Evolutionary conservation across 2,113 vertebrate genomes (phyloP), one percentile per base, ranked within the genome.

Genomic region (Columba janthina): DNA sequence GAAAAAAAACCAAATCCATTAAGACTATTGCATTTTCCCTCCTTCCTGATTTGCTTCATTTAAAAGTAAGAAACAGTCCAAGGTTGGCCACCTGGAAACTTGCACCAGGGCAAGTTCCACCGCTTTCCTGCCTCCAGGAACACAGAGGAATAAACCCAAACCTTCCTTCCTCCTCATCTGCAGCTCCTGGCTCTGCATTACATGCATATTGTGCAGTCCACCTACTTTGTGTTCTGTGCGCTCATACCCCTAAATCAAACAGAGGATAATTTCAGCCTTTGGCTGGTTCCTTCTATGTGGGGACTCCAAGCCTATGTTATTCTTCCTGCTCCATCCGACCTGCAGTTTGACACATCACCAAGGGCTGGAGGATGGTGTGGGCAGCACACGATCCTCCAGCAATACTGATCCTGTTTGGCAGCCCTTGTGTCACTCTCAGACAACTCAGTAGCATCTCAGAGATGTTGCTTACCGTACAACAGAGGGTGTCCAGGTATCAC

Each of bases 401-500:
- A 64, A 12, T 0, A 0, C 2, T 22, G 34, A 38, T 58, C 31
- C 28, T 69, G 18, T 28, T 46, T 69, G 31, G 56, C 65, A 81
- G 31, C 44, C 28, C 19, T 54, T 12, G 9, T n/a, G 11, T 24
- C 84, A 54, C 26, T 24, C 60, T 19, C 50, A 69, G n/a, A 28
- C 15, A 46, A 16, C 15, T 0, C 2, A 32, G 53, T 2, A 56
- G 38, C 2, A 0, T 20, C 61, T 31, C 34, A 32, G 28, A 12
- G 38, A 44, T 28, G 25, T 6, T 58, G 8, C 10, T 56, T 7
- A 11, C 9, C 18, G 20, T 15, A 20, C n/a, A 40, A 22, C 10
- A 67, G 26, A 61, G 29, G 3, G 3, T 6, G 51, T 36, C 36
- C 29, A 48, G 57, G 12, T 14, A 36, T 9, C n/a, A 12, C 7